These are phyloP conservation scores for Pediacus dermestoides DNA, from an alignment of 2,888 invertebrate genomes.

Conservation along the genomic window DNA sequence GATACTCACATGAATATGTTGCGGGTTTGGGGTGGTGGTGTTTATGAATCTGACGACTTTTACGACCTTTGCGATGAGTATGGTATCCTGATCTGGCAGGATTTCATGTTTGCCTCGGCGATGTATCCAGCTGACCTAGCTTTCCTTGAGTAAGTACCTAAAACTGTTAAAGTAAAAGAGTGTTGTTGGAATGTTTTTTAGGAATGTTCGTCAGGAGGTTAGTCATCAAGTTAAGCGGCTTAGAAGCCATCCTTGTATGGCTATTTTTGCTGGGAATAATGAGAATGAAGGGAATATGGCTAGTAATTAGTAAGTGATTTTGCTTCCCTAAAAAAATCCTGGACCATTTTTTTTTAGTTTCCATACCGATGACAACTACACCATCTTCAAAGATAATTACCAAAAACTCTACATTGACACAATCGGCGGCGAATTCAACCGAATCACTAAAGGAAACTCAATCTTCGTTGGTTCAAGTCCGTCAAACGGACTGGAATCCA, in stretches of 20 bases:
- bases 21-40: slow-evolving; percentile 94
- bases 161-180: too few relatives aligned
- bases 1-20: slow-evolving; percentile 86
- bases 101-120: slow-evolving; percentile 92
- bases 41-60: slow-evolving; percentile 86
- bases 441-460: slow-evolving; percentile 60
- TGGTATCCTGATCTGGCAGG: slow-evolving; percentile 95
- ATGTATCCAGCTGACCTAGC: slow-evolving; percentile 78
- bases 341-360: slow-evolving; percentile 48
- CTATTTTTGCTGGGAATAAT: slow-evolving; percentile 90
- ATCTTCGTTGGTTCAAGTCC: slow-evolving; percentile 84
- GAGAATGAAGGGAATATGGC: slow-evolving; percentile 89
- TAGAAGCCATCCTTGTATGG: slow-evolving; percentile 80
- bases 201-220: slow-evolving; percentile 70
- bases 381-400: slow-evolving; percentile 62
- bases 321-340: too few relatives aligned
- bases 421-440: slow-evolving; percentile 62
- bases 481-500: slow-evolving; percentile 75
- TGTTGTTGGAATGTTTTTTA: slow-evolving; percentile 37
- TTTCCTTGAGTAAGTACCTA: slow-evolving; percentile 69
- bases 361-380: slow-evolving; percentile 35
- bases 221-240: slow-evolving; percentile 75
- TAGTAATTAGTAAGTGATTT: slow-evolving; percentile 68
- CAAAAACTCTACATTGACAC: slow-evolving; percentile 77
- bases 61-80: slow-evolving; percentile 80